Percentiles rank a stretch among this genome's conserved stretches.
Conservation (phyloP, 2,797 vertebrate genomes). For the Cyclura pinguis region DNA sequence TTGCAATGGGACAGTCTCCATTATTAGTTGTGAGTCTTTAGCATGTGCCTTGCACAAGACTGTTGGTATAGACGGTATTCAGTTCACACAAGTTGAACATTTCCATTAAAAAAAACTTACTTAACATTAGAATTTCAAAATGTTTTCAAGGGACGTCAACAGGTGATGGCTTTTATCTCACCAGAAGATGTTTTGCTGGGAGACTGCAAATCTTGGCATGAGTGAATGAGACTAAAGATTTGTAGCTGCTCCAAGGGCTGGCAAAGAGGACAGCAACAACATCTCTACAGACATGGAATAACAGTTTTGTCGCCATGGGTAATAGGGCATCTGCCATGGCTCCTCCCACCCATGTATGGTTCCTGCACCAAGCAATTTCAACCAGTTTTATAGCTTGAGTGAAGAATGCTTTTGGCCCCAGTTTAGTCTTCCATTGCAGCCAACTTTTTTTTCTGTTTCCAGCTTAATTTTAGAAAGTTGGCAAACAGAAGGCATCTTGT, state of each 20-base stretch:
- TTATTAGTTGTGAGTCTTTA: not conserved
- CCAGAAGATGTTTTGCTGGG: not conserved
- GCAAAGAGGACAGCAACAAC: not conserved
- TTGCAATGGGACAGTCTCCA: not conserved
- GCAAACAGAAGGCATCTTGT: constrained; percentile 4
- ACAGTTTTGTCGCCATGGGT: not conserved
- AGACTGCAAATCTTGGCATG: not conserved
- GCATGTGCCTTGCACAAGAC: not conserved
- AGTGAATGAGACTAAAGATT: not conserved
- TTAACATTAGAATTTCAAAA: not conserved
- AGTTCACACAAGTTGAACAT: not conserved
- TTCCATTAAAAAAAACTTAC: not conserved
- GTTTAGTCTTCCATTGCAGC: not conserved
- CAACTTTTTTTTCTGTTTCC: not conserved
- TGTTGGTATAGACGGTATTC: not conserved
- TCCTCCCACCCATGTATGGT: not conserved
- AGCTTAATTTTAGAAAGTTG: constrained; percentile 11
- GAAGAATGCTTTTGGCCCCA: not conserved
- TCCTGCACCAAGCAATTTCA: not conserved
- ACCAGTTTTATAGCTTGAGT: not conserved
- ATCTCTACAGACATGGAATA: not conserved
- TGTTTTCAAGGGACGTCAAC: not conserved
- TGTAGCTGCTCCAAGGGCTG: not conserved
- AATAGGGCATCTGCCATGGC: not conserved
- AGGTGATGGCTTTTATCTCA: constrained; percentile 16